Base-by-base conservation (phyloP, 1,140 invertebrate species). In the Temnothorax nylanderi region DNA sequence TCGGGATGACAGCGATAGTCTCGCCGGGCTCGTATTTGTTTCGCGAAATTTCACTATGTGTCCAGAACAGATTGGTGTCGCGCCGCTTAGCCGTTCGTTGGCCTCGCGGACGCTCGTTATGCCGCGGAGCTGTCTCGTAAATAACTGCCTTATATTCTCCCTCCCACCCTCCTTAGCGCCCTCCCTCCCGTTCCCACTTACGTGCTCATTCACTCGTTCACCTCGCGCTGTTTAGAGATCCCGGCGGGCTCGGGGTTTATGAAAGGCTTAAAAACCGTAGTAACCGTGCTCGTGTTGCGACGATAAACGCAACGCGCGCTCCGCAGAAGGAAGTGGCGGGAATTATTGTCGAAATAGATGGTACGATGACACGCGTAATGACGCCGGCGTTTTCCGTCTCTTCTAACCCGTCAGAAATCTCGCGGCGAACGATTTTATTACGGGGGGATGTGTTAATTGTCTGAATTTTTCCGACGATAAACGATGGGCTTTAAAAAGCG, bases 91-190 rank as follows among this genome's bases (percentile, higher is more conserved):
- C 89, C 92, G 92, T 92, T 91, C 90, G 89, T 91, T 92, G 93
- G 93, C 92, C 92, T 92, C 93, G 90, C 85, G 92, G 90, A 90
- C 89, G 92, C 93, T 94, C 93, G 93, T 94, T 94, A 94, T 91
- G 88, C 89, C 88, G 91, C 91, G 90, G 78, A 88, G 91, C 93
- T 94, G 93, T 92, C 93, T 94, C 93, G 92, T 94, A 94, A 94
- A 94, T 94, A 93, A 94, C 93, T 90, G 88, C 85, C 93, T 92
- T 92, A 92, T 93, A 92, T 93, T 93, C 90, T 92, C 91, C 86
- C 77, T 81, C 86, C 80, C 64, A 84, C 62, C 86, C 78, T 86
- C 54, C 80, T 82, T 88, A 86, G 71, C 84, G 67, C 77, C 60
- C 60, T 76, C 47, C 74, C 84, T 86, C 86, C 88, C 91, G 62